Base-by-base conservation (phyloP, 2,888 invertebrate species). In the Omphaloscelis lunosa region DNA sequence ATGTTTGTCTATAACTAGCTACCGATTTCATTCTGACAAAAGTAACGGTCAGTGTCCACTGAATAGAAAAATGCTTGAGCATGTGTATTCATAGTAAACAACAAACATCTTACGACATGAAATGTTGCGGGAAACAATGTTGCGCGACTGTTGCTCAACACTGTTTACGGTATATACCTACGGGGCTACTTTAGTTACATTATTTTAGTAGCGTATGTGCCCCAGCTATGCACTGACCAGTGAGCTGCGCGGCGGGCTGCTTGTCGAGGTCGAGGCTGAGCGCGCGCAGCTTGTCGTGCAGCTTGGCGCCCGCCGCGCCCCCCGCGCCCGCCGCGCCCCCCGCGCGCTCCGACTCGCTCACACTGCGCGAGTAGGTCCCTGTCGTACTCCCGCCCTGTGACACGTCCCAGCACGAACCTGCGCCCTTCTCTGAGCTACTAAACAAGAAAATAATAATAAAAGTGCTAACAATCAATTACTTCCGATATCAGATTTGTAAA, bases 261-360 rank as follows among this genome's bases (percentile, higher is more conserved):
- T 97, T 97, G 87, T 98, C 98, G 68, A 98, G 94, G 88, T 98
- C 98, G 2, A 98, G 96, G 39, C 98, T 98, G 88, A 98, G 96
- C 23, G 98, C 97, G 76, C 98, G 96, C 41, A 97, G 95, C 91
- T 97, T 98, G 90, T 98, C 97, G 65, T 94, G 92, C 62, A 95
- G 93, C 48, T 89, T 87, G 72, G 89, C 89, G 11, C 89, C 84
- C 7, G 20, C 90, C 67, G 90, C 93, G n/a, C 63, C 92, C n/a
- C 27, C 83, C 4, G 29, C 88, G 9, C 89, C 84, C 5, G 89
- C 90, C 53, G 89, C 93, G 29, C 69, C 48, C 85, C 15, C 90
- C 89, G 62, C 65, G 45, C 91, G 92, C 85, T 95, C 95, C 0
- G 96, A 95, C 91, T 97, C 97, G 89, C 97, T 97, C 61, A 95